Evolutionary conservation across 2,888 invertebrate species (phyloP).

Genomic region (Himalopsyche tibetana): DNA sequence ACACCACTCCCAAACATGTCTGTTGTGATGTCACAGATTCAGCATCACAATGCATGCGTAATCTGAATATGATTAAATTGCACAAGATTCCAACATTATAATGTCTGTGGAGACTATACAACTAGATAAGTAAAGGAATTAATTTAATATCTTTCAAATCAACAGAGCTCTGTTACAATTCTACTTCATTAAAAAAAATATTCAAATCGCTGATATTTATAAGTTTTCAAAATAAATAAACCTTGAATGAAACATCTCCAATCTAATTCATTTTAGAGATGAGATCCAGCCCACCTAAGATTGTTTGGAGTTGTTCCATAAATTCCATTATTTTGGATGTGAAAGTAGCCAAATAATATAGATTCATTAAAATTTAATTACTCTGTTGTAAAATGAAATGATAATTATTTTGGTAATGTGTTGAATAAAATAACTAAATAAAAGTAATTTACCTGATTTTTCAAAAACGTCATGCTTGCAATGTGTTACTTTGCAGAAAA

Average conservation of each 20-base stretch:
- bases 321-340: background rate
- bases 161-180: conserved; percentile 9
- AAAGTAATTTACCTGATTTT: background rate
- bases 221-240: background rate
- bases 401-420: background rate
- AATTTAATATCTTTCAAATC: conserved; percentile 2
- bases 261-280: conserved; percentile 65
- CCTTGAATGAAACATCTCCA: conserved; percentile 37
- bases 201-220: background rate
- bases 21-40: background rate
- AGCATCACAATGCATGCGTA: background rate
- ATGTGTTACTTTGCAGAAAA: conserved; percentile 18
- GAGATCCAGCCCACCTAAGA: conserved; percentile 65
- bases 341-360: background rate
- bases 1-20: conserved; percentile 19
- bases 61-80: conserved; percentile 22
- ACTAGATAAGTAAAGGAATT: conserved; percentile 33
- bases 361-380: background rate
- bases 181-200: background rate
- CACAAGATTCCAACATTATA: conserved; percentile 22
- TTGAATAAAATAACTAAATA: background rate
- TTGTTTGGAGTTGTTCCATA: conserved; percentile 52
- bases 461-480: background rate
- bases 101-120: conserved; percentile 8
- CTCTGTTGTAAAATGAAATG: background rate